Evolutionary conservation across 2,797 vertebrate genomes (phyloP).

Genomic region (Typhlichthys eigenmanni): DNA sequence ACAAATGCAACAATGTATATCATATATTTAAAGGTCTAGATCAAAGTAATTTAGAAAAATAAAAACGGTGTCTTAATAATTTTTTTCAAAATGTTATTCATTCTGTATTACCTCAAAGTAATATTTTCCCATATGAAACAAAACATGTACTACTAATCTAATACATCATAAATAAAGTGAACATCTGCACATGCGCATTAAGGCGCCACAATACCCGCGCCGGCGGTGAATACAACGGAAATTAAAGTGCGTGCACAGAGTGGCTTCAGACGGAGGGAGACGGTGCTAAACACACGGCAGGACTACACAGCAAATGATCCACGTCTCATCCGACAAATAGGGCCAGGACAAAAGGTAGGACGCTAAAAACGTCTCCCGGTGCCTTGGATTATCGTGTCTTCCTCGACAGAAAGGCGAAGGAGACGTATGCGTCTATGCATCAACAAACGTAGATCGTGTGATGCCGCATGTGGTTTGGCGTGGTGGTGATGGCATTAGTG

Average conservation of each 20-base stretch:
- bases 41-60: too few relatives aligned
- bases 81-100: too few relatives aligned
- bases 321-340: conserved; percentile 41
- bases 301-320: conserved; percentile 32
- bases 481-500: conserved; percentile 46
- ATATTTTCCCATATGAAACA: too few relatives aligned
- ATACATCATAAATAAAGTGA: neutral
- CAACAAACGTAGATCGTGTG: conserved; percentile 33
- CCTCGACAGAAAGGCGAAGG: neutral
- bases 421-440: conserved; percentile 31
- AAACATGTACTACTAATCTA: neutral
- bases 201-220: conserved; percentile 56
- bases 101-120: too few relatives aligned
- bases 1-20: too few relatives aligned
- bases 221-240: conserved; percentile 63
- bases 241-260: conserved; percentile 75
- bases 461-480: conserved; percentile 61
- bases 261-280: conserved; percentile 32
- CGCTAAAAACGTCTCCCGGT: fast-evolving
- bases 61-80: too few relatives aligned
- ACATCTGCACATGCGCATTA: conserved; percentile 59
- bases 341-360: conserved; percentile 62
- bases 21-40: too few relatives aligned
- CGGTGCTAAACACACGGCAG: conserved; percentile 32
- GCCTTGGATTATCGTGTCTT: neutral